phyloP scores from a whole-genome alignment of 2,888 invertebrate species.

The Allygus modestus region DNA sequence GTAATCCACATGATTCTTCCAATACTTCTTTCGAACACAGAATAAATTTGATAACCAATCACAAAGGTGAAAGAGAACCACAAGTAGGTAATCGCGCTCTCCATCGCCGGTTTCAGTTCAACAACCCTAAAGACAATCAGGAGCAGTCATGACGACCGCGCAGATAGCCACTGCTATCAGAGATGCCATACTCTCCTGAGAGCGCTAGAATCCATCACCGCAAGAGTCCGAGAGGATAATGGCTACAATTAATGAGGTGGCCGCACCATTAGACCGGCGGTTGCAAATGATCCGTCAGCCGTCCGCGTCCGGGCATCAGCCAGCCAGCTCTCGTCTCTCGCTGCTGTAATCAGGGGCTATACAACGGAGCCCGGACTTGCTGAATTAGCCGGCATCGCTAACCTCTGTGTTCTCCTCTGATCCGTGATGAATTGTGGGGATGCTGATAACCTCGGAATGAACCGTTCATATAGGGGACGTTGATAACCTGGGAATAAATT shows the following conservation, averaged over 20 bases:
- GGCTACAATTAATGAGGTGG: slow-evolving; percentile 50
- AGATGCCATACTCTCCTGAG: slow-evolving; percentile 2
- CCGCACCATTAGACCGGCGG: slow-evolving; percentile 15
- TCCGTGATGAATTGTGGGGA: neutral
- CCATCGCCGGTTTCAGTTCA: slow-evolving; percentile 3
- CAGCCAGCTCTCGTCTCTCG: neutral
- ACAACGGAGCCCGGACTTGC: neutral
- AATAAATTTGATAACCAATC: too few species aligned
- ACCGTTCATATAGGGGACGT: too few species aligned
- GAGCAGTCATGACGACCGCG: neutral
- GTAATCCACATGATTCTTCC: too few species aligned
- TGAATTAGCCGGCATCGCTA: neutral
- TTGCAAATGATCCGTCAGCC: slow-evolving; percentile 45
- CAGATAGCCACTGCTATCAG: slow-evolving; percentile 1
- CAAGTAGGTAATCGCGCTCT: too few species aligned
- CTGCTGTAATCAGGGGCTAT: slow-evolving; percentile 23
- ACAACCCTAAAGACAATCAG: slow-evolving; percentile 1
- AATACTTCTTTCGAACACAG: too few species aligned
- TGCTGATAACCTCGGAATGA: neutral
- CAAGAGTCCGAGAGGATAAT: slow-evolving; percentile 29
- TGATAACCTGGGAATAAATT: too few species aligned
- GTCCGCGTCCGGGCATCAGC: neutral
- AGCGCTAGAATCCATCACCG: slow-evolving; percentile 32
- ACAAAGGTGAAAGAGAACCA: too few species aligned
- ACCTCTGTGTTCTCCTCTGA: neutral